These are phyloP conservation scores for Cataglyphis livida DNA, from an alignment of 2,888 invertebrate genomes.

Conservation along the genomic window DNA sequence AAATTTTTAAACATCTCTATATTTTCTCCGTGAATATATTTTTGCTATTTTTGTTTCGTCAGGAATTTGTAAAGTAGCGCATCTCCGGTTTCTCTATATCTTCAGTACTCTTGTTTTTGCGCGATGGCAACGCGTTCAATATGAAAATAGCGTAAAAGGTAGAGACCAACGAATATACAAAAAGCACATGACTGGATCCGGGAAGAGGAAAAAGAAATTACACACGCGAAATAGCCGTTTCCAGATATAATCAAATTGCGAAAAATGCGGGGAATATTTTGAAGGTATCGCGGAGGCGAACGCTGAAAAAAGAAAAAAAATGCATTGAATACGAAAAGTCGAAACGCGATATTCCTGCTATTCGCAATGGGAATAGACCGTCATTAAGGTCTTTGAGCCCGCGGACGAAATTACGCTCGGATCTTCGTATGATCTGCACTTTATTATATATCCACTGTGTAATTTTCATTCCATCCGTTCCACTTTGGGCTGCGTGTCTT, in stretches of 20 bases:
- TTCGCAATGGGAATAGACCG: conserved; percentile 49
- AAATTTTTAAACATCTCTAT: neutral
- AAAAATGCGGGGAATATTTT: conserved; percentile 45
- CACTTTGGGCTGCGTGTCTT: conserved; percentile 60
- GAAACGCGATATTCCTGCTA: conserved; percentile 58
- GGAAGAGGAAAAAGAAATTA: conserved; percentile 3
- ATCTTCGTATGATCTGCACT: conserved; percentile 71
- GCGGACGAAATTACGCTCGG: conserved; percentile 73
- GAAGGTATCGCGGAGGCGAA: conserved; percentile 7
- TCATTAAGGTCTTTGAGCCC: conserved; percentile 72
- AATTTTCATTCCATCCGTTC: conserved; percentile 75
- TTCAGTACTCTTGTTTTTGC: neutral
- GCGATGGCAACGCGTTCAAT: conserved; percentile 1
- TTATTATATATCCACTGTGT: conserved; percentile 76
- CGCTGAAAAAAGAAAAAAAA: conserved; percentile 1
- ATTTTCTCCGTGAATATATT: conserved; percentile 6
- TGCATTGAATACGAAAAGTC: conserved; percentile 67
- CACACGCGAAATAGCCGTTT: conserved; percentile 33
- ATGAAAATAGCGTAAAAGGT: neutral
- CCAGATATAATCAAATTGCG: conserved; percentile 39
- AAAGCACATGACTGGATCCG: neutral
- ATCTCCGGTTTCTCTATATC: neutral
- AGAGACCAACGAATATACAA: neutral
- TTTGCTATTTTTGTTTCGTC: conserved; percentile 5
- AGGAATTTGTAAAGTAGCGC: conserved; percentile 23